Evolutionary conservation across 2,113 vertebrate genomes (phyloP).

Genomic region (Phyllopteryx taeniolatus): DNA sequence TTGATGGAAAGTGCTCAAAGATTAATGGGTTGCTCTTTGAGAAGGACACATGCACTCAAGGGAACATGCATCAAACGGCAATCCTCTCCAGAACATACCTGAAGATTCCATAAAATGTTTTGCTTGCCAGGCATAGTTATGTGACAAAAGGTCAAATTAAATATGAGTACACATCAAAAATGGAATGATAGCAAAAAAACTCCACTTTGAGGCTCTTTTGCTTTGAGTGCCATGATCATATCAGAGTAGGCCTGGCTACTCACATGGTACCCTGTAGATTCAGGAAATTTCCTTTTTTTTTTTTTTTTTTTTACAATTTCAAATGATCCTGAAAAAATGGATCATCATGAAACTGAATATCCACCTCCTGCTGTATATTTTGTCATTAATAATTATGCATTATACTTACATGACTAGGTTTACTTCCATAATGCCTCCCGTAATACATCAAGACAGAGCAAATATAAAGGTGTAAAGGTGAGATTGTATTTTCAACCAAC

Average conservation of each 20-base stretch:
- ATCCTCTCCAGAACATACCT: conserved; percentile 33
- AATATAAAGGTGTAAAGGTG: too few species aligned
- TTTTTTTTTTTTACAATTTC: neutral
- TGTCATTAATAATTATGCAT: neutral
- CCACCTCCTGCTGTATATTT: neutral
- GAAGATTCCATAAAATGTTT: conserved; percentile 36
- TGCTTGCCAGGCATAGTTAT: conserved; percentile 38
- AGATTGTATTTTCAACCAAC: too few species aligned
- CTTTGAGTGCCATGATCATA: neutral
- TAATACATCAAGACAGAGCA: too few species aligned
- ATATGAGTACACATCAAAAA: neutral
- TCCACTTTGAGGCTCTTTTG: neutral
- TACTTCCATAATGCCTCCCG: too few species aligned
- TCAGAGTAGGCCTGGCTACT: neutral
- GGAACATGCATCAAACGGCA: conserved; percentile 47
- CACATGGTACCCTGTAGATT: too few species aligned
- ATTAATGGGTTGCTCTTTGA: conserved; percentile 59
- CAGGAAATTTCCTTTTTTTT: too few species aligned
- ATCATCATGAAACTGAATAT: neutral
- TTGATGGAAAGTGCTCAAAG: conserved; percentile 50
- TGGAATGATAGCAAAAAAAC: neutral
- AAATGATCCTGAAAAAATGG: neutral
- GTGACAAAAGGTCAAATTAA: conserved; percentile 39
- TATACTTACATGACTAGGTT: too few species aligned
- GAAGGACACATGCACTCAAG: conserved; percentile 46